Base-by-base conservation (phyloP, 2,113 vertebrate genomes). In the Ictalurus punctatus region DNA sequence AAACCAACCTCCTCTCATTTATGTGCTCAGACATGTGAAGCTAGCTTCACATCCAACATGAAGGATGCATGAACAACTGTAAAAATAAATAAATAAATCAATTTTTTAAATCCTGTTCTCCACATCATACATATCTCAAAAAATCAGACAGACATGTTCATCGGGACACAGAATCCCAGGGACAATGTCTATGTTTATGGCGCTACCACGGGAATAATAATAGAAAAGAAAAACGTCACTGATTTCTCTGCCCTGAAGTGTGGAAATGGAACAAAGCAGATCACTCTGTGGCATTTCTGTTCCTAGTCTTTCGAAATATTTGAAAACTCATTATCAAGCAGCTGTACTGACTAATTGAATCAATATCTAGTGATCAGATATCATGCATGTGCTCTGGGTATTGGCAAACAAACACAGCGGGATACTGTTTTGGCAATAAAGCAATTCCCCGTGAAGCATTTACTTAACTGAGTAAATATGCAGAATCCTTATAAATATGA, bases 271-370 rank as follows among this genome's bases (percentile, higher is more conserved):
- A 84, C 82, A 56, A 85, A 89, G 87, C 74, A 85, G 67, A 91
- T 91, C 88, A 88, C 90, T 90, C 84, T n/a, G 30, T 59, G 85
- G 40, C 80, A 81, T 74, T 90, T 65, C 71, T 74, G 71, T 48
- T 48, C 44, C 44, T 7, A 48, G 7, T 86, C 79, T 90, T 90
- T 87, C 87, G 84, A 92, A 91, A 85, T 89, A 89, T 86, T 91
- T 86, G 73, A 79, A 63, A 88, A 90, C 83, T 91, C 87, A 92
- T 91, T 90, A 90, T 89, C 86, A 90, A 90, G 90, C 90, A 92
- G 91, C 91, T 92, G 90, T 88, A 90, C 86, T 83, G 80, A 61
- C 86, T 90, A 90, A 92, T 88, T 89, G 59, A 89, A 91, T 91
- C 90, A 92, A 92, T 92, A 92, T 84, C 86, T 89, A 63, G 83